phyloP scores from a whole-genome alignment of 2,113 vertebrate genomes.

The Cranoglanis bouderius region DNA sequence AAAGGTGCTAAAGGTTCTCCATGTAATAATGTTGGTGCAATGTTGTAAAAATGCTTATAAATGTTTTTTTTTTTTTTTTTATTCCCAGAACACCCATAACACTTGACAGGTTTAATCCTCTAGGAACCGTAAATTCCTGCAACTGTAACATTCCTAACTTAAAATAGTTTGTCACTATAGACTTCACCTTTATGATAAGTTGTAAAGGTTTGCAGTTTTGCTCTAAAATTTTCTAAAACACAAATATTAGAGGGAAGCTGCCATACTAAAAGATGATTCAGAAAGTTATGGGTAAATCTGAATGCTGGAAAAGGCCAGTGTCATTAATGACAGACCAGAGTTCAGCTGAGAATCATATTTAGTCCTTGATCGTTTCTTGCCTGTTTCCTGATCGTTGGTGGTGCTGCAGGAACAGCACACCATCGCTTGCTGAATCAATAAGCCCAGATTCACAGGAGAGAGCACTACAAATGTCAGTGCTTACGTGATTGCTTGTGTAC shows the following conservation, averaged over 20 bases:
- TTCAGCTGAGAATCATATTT: background rate
- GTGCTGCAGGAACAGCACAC: background rate
- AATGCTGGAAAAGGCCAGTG: background rate
- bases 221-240: too few relatives aligned
- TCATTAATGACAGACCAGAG: background rate
- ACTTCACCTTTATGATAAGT: background rate
- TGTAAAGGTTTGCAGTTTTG: background rate
- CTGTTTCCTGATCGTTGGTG: constrained; percentile 10
- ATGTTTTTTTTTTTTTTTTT: too few relatives aligned
- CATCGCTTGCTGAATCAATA: constrained; percentile 33
- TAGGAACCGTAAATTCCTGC: background rate
- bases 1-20: background rate
- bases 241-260: background rate
- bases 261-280: background rate
- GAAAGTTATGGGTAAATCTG: background rate
- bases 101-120: background rate
- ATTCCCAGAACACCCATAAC: background rate
- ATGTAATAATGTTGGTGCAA: background rate
- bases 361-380: background rate
- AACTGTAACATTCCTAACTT: background rate
- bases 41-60: background rate
- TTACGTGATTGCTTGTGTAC: constrained; percentile 27
- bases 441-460: constrained; percentile 29
- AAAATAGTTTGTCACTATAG: background rate
- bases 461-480: constrained; percentile 44